A percentile compares a stretch with the other conserved stretches of the same genome.
These are phyloP conservation scores for Andricus grossulariae DNA, from an alignment of 1,140 invertebrate genomes.

Conservation along the genomic window DNA sequence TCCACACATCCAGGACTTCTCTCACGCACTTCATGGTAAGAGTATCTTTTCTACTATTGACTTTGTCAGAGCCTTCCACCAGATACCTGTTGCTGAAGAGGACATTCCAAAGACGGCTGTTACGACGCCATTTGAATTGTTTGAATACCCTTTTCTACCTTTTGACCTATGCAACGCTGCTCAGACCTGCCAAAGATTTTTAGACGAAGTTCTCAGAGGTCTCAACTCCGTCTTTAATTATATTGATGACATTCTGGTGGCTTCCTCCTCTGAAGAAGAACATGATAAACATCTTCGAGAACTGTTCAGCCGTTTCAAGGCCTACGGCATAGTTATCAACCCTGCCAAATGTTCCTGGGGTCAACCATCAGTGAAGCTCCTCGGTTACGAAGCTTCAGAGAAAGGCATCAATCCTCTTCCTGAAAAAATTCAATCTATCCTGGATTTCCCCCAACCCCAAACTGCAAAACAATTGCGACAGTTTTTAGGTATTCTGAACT, in stretches of 20 bases:
- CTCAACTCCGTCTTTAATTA: conserved; percentile 55
- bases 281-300: conserved; percentile 35
- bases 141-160: too few species aligned
- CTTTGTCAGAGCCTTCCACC: background rate
- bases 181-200: conserved; percentile 32
- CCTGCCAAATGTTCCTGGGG: conserved; percentile 56
- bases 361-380: conserved; percentile 50
- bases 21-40: conserved; percentile 52
- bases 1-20: conserved; percentile 53
- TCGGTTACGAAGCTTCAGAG: conserved; percentile 55
- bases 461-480: conserved; percentile 44
- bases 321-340: conserved; percentile 36
- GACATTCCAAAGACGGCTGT: background rate
- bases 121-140: background rate
- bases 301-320: background rate
- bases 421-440: background rate
- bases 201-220: conserved; percentile 66
- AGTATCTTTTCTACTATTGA: background rate
- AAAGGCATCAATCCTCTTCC: conserved; percentile 52
- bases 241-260: conserved; percentile 61
- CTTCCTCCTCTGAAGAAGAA: conserved; percentile 35
- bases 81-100: background rate
- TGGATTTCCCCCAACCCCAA: too few species aligned
- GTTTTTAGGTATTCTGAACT: conserved; percentile 67
- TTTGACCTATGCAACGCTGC: background rate